Conservation (phyloP, 2,888 invertebrate genomes). For the Drosophila atripex region DNA sequence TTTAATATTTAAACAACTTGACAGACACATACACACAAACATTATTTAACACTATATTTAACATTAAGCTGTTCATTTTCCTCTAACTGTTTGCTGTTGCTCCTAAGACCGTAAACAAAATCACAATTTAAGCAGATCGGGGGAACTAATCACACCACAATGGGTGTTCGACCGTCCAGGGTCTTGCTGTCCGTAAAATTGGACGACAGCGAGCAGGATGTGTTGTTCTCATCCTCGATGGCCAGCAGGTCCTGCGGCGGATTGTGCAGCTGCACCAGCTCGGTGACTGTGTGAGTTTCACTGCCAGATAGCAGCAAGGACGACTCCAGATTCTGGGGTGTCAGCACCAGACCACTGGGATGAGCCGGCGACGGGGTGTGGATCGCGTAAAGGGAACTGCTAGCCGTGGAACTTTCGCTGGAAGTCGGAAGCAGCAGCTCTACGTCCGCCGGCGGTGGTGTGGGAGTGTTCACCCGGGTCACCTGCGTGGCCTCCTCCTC, state of each 20-base stretch:
- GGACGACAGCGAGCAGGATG: slow-evolving; percentile 81
- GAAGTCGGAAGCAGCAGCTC: slow-evolving; percentile 30
- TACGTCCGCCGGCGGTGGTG: slow-evolving; percentile 30
- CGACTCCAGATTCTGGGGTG: slow-evolving; percentile 45
- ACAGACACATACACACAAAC: slow-evolving; percentile 64
- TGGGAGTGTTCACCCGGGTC: slow-evolving; percentile 51
- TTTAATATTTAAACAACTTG: slow-evolving; percentile 31
- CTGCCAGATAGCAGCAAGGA: slow-evolving; percentile 48
- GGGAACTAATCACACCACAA: slow-evolving; percentile 70
- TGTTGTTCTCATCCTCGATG: slow-evolving; percentile 68
- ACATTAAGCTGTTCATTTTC: slow-evolving; percentile 59
- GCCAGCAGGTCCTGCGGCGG: slow-evolving; percentile 44
- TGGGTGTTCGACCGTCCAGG: slow-evolving; percentile 82
- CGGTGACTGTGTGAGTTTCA: slow-evolving; percentile 70
- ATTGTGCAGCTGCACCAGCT: slow-evolving; percentile 73
- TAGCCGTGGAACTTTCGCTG: slow-evolving; percentile 67
- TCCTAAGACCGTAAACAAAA: slow-evolving; percentile 53
- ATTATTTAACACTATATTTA: slow-evolving; percentile 72
- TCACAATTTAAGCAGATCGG: slow-evolving; percentile 60
- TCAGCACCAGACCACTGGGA: slow-evolving; percentile 34
- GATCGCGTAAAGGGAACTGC: slow-evolving; percentile 75
- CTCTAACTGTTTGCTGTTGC: slow-evolving; percentile 46
- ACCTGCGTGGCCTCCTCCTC: slow-evolving; percentile 57
- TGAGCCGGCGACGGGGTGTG: slow-evolving; percentile 71
- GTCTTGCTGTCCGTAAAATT: slow-evolving; percentile 83